These are phyloP conservation scores for Lathamus discolor DNA, from an alignment of 2,113 vertebrate species.

Conservation along the genomic window DNA sequence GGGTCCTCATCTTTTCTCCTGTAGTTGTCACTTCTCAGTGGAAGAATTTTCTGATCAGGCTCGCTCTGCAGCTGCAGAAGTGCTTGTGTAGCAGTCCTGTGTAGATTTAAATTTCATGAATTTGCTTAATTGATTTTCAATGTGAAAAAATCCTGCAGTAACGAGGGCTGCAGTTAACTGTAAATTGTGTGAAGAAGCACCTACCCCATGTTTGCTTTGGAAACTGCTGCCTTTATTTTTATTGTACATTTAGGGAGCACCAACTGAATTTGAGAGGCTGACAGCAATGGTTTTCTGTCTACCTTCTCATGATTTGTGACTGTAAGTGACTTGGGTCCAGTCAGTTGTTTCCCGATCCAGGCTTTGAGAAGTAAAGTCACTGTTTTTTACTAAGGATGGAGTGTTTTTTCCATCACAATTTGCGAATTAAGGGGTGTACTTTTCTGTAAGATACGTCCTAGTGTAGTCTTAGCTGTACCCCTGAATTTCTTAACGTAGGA, in stretches of 20 bases:
- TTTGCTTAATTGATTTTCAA: background rate
- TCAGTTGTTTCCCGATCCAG: background rate
- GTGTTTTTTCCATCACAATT: background rate
- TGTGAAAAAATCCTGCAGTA: background rate
- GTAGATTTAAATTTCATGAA: background rate
- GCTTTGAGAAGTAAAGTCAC: background rate
- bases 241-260: background rate
- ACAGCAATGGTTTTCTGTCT: background rate
- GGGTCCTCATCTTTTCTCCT: background rate
- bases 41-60: background rate
- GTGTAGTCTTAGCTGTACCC: background rate
- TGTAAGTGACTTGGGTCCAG: background rate
- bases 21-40: background rate
- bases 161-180: background rate
- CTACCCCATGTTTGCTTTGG: background rate
- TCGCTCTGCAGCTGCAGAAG: slow-evolving; percentile 18
- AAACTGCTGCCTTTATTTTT: background rate
- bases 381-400: background rate
- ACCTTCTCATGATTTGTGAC: background rate
- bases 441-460: background rate
- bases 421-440: background rate
- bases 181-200: background rate
- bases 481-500: background rate
- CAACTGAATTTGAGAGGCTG: background rate
- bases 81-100: slow-evolving; percentile 9